These are phyloP conservation scores for Hecatera dysodea DNA, from an alignment of 2,888 invertebrate species.

Conservation along the genomic window DNA sequence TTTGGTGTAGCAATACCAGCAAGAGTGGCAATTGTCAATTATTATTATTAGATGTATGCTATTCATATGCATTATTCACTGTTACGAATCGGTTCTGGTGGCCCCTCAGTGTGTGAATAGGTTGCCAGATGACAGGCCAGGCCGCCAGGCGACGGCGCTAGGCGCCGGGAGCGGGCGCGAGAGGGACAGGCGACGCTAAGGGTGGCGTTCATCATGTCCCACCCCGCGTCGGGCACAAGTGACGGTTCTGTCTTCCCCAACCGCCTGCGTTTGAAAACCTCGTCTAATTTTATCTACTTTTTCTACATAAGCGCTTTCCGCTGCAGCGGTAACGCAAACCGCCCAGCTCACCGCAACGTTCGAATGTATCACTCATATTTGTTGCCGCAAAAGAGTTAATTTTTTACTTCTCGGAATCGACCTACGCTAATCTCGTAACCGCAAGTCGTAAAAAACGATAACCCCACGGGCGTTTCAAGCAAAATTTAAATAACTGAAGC, in stretches of 20 bases:
- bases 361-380: conserved; percentile 76
- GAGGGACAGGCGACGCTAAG: conserved; percentile 77
- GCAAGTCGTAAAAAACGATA: conserved; percentile 85
- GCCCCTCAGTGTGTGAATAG: conserved; percentile 83
- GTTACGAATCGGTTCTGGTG: conserved; percentile 88
- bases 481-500: conserved; percentile 86
- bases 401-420: conserved; percentile 85
- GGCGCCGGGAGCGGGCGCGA: conserved; percentile 69
- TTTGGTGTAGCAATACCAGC: conserved; percentile 62
- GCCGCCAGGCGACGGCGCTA: conserved; percentile 72
- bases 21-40: conserved; percentile 67
- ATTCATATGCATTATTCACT: conserved; percentile 88
- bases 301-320: conserved; percentile 62
- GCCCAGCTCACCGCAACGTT: conserved; percentile 65
- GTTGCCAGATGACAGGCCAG: conserved; percentile 85
- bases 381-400: conserved; percentile 78
- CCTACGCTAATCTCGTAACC: conserved; percentile 85
- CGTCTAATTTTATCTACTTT: conserved; percentile 78
- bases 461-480: conserved; percentile 79
- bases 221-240: conserved; percentile 88
- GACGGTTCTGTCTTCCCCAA: conserved; percentile 87
- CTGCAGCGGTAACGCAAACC: conserved; percentile 57
- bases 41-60: conserved; percentile 82
- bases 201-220: conserved; percentile 87
- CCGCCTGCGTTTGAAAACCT: conserved; percentile 84